Evolutionary conservation across 1,140 invertebrate genomes (phyloP).

Genomic region (Calycopis cecrops): DNA sequence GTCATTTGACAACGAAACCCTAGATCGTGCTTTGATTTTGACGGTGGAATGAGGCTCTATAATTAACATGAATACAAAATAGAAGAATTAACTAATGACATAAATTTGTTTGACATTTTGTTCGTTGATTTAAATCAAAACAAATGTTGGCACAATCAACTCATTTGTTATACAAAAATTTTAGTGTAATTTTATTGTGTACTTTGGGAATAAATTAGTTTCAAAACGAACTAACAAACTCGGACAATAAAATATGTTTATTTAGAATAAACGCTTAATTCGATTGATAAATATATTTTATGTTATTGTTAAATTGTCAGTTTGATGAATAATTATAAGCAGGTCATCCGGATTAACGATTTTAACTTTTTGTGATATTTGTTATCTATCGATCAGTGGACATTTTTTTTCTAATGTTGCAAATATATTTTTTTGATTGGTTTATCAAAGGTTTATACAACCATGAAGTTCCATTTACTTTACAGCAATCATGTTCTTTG

Average conservation of each 20-base stretch:
- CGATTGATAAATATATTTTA: background rate
- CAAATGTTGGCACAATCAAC: conserved; percentile 26
- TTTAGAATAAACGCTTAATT: conserved; percentile 15
- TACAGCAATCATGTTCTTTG: too few relatives aligned
- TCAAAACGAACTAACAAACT: conserved; percentile 15
- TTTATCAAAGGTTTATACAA: too few relatives aligned
- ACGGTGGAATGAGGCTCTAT: conserved; percentile 6
- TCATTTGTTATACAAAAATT: conserved; percentile 18
- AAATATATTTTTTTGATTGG: too few relatives aligned
- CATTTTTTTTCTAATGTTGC: too few relatives aligned
- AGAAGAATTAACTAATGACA: conserved; percentile 12
- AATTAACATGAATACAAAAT: conserved; percentile 11
- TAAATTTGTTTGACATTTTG: conserved; percentile 16
- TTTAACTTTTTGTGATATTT: too few relatives aligned
- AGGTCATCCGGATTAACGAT: too few relatives aligned
- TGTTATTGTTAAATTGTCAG: conserved; percentile 3
- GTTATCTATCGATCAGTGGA: too few relatives aligned
- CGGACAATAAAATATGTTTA: conserved; percentile 11
- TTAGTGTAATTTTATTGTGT: conserved; percentile 19
- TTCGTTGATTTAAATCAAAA: conserved; percentile 24
- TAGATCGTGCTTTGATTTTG: conserved; percentile 10
- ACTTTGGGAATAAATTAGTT: conserved; percentile 13
- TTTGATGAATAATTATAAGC: too few relatives aligned
- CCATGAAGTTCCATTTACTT: too few relatives aligned
- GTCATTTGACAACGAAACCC: background rate